Percentiles rank a stretch among this genome's conserved stretches.
These are phyloP conservation scores for Hoplias malabaricus DNA, from an alignment of 2,113 vertebrate species.

Conservation along the genomic window DNA sequence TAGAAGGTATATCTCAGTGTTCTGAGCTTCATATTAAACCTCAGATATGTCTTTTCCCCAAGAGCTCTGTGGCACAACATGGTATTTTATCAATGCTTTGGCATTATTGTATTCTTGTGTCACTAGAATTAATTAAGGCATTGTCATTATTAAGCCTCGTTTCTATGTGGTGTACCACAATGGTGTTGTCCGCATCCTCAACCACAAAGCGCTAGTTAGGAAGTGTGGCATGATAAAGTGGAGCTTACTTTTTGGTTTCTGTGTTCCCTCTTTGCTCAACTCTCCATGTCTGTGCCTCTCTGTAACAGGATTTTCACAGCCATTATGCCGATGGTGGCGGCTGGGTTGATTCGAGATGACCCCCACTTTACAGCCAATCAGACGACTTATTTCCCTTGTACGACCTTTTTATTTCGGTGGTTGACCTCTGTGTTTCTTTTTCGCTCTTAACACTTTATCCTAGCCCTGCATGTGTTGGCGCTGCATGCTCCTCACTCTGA, in stretches of 20 bases:
- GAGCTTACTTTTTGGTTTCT: conserved; percentile 14
- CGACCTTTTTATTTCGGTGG: conserved; percentile 65
- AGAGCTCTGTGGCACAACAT: background rate
- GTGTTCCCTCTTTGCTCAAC: conserved; percentile 44
- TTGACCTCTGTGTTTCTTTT: conserved; percentile 56
- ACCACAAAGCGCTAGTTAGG: background rate
- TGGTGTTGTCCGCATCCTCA: background rate
- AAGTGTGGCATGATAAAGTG: background rate
- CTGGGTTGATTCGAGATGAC: conserved; percentile 96
- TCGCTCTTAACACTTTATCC: conserved; percentile 55
- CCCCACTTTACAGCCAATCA: conserved; percentile 97
- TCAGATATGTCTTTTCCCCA: background rate
- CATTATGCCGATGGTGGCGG: conserved; percentile 98
- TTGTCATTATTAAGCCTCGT: conserved; percentile 18
- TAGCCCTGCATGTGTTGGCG: conserved; percentile 20
- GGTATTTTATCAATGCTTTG: background rate
- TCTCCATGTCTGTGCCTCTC: conserved; percentile 74
- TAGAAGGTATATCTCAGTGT: background rate
- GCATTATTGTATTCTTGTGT: background rate
- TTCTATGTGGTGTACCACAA: background rate
- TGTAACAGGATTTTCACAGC: conserved; percentile 97
- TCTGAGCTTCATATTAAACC: background rate
- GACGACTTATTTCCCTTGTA: conserved; percentile 94
- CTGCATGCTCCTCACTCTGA: conserved; percentile 4
- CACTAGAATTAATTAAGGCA: conserved; percentile 31